phyloP scores from a whole-genome alignment of 2,888 invertebrate genomes.

The Nemotelus nigrinus region DNA sequence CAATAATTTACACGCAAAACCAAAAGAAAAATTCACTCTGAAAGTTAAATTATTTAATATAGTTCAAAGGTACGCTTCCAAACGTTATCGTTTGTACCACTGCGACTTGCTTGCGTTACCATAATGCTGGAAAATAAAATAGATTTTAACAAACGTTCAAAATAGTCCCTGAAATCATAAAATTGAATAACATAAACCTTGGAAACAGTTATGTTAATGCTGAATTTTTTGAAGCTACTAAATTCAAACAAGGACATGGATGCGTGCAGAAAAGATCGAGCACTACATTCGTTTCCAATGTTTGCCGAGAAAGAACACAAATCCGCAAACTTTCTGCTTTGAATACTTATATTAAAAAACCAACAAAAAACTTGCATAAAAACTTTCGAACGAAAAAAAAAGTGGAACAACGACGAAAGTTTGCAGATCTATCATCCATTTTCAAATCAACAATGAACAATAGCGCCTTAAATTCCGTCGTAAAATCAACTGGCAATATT shows the following conservation, averaged over 20 bases:
- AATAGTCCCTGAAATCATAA: neutral
- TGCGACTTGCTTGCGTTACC: constrained; percentile 13
- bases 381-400: no score
- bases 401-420: no score
- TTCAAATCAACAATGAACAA: constrained; percentile 23
- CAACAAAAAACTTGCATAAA: no score
- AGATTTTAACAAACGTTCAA: neutral
- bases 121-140: constrained; percentile 2
- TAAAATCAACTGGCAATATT: constrained; percentile 33
- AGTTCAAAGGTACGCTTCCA: neutral
- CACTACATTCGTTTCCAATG: no score
- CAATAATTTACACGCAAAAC: constrained; percentile 45
- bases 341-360: no score
- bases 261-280: no score
- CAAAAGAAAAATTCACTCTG: neutral
- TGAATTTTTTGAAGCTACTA: neutral
- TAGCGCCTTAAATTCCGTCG: constrained; percentile 31
- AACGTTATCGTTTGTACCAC: constrained; percentile 3
- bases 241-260: no score
- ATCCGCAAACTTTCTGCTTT: no score
- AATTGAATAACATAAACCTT: neutral
- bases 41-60: neutral
- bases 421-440: neutral
- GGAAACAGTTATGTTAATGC: neutral
- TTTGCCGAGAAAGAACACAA: no score